These are phyloP conservation scores for Alca torda DNA, from an alignment of 2,797 vertebrate genomes.

Conservation along the genomic window DNA sequence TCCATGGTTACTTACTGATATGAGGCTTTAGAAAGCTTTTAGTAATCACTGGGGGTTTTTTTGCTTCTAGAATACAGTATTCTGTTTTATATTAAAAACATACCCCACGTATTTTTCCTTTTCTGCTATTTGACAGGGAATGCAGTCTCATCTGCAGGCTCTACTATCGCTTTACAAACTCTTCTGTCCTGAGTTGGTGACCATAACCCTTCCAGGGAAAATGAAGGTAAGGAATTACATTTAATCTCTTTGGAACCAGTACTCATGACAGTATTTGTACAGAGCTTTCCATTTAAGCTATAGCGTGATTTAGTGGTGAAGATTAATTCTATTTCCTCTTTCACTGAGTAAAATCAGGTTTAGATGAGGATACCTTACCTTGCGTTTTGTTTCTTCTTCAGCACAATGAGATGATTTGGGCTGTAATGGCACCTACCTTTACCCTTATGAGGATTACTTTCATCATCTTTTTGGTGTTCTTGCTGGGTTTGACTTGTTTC, in stretches of 20 bases:
- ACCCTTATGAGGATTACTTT: background rate
- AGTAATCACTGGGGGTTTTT: background rate
- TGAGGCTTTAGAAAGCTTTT: background rate
- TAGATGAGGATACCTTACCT: background rate
- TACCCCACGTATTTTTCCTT: background rate
- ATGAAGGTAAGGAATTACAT: conserved; percentile 80
- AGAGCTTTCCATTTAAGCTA: background rate
- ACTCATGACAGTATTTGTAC: background rate
- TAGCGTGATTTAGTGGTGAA: background rate
- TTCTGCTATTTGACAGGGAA: conserved; percentile 79
- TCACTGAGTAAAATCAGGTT: background rate
- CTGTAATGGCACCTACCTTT: background rate
- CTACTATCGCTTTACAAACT: conserved; percentile 90
- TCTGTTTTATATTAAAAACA: background rate
- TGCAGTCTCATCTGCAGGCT: conserved; percentile 85
- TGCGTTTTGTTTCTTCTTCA: background rate
- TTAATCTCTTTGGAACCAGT: background rate
- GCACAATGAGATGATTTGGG: background rate
- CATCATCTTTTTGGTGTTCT: background rate
- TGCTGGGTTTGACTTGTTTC: background rate
- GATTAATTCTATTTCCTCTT: background rate
- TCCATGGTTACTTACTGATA: background rate
- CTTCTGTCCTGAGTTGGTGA: conserved; percentile 86
- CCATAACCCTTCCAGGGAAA: conserved; percentile 80
- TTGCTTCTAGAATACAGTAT: background rate